Percentiles rank a stretch among this genome's conserved stretches.
These are phyloP conservation scores for Abramis brama DNA, from an alignment of 2,113 vertebrate genomes.

Conservation along the genomic window DNA sequence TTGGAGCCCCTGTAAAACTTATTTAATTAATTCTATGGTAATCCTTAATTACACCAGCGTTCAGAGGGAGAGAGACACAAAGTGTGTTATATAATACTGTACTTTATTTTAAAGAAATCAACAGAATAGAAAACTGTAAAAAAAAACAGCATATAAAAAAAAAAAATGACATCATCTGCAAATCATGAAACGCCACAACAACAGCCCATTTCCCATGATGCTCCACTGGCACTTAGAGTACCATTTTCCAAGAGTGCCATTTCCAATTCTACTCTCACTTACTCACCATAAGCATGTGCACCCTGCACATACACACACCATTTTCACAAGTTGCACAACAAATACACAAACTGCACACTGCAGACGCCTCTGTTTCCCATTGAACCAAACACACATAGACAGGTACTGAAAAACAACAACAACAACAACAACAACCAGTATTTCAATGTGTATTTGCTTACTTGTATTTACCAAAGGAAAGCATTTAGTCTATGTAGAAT, in stretches of 20 bases:
- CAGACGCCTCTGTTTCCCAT: neutral
- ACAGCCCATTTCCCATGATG: slow-evolving; percentile 7
- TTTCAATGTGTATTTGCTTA: neutral
- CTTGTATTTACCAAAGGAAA: neutral
- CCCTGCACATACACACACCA: neutral
- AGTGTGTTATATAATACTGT: slow-evolving; percentile 7
- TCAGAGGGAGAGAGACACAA: neutral
- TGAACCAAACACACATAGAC: neutral
- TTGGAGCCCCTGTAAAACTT: slow-evolving; percentile 13
- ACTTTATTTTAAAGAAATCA: neutral
- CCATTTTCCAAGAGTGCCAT: slow-evolving; percentile 19
- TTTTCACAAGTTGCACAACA: neutral
- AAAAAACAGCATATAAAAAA: neutral
- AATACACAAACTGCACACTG: neutral
- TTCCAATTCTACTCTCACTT: slow-evolving; percentile 21
- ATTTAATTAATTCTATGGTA: slow-evolving; percentile 49
- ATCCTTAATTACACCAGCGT: slow-evolving; percentile 50
- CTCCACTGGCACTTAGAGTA: neutral
- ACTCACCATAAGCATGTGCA: slow-evolving; percentile 16
- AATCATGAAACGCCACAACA: neutral
- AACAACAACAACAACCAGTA: neutral
- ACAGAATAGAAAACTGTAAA: neutral
- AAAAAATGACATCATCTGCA: neutral
- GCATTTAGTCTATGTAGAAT: neutral
- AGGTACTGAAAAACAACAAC: neutral